phyloP scores from a whole-genome alignment of 1,140 invertebrate species.

The Tetramorium parvispinum region DNA sequence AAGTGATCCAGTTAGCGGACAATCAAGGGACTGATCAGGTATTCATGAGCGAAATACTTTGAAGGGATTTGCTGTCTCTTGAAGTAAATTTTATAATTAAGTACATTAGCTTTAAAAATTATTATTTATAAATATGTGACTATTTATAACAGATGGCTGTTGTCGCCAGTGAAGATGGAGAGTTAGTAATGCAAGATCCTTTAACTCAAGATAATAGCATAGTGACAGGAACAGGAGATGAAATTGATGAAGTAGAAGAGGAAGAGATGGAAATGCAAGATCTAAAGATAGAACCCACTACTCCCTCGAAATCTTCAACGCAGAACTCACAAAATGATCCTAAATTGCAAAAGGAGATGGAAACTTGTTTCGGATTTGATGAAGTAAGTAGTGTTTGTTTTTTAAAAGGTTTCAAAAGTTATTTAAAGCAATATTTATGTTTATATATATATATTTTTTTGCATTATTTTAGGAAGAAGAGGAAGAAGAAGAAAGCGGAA shows the following conservation, averaged over 20 bases:
- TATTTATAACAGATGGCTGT: slow-evolving; percentile 81
- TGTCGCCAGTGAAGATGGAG: slow-evolving; percentile 84
- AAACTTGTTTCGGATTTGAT: slow-evolving; percentile 95
- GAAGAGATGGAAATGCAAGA: slow-evolving; percentile 80
- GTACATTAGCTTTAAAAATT: neutral
- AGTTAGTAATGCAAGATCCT: slow-evolving; percentile 85
- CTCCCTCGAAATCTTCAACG: slow-evolving; percentile 66
- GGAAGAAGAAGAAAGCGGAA: slow-evolving; percentile 80
- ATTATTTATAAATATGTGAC: neutral
- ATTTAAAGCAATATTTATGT: neutral
- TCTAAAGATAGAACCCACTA: slow-evolving; percentile 79
- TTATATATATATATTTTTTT: neutral
- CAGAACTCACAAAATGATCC: slow-evolving; percentile 82
- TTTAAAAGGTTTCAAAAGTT: neutral
- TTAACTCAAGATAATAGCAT: slow-evolving; percentile 81
- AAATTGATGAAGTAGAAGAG: slow-evolving; percentile 81
- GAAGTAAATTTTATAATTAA: neutral
- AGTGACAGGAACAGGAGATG: slow-evolving; percentile 79
- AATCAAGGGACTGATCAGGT: slow-evolving; percentile 86
- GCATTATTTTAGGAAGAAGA: slow-evolving; percentile 78
- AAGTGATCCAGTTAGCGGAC: slow-evolving; percentile 93
- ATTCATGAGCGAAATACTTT: neutral
- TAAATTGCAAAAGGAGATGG: slow-evolving; percentile 89
- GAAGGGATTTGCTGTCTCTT: neutral
- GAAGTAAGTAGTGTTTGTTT: slow-evolving; percentile 85